Percentiles rank a stretch among this genome's conserved stretches.
Conservation (phyloP, 2,888 invertebrate genomes). For the Drosophila austrosaltans region DNA sequence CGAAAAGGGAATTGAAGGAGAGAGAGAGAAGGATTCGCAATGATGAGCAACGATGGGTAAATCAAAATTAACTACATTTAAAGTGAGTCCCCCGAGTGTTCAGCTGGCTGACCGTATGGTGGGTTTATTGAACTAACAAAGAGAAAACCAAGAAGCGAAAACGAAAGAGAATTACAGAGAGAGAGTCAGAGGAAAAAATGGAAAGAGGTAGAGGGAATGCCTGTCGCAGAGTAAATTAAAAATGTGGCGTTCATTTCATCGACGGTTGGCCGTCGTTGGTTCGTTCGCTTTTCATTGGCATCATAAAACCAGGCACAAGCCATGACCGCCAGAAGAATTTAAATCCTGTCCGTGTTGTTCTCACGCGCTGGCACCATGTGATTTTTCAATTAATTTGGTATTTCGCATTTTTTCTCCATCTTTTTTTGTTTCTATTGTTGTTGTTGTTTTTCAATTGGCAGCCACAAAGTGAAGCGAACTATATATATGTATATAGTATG, state of each 20-base stretch:
- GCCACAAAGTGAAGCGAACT: constrained; percentile 35
- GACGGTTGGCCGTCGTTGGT: constrained; percentile 24
- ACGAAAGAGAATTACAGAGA: neutral
- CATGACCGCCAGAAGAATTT: constrained; percentile 47
- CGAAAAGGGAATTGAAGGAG: constrained; percentile 10
- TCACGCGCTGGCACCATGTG: constrained; percentile 44
- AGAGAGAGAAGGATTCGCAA: constrained; percentile 18
- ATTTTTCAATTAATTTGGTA: constrained; percentile 73
- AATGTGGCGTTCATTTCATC: constrained; percentile 55
- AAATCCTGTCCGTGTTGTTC: constrained; percentile 26
- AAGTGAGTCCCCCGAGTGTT: constrained; percentile 42
- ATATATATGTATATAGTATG: constrained; percentile 9
- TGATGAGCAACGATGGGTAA: constrained; percentile 41
- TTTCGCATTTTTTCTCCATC: constrained; percentile 41
- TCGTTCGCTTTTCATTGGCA: constrained; percentile 44
- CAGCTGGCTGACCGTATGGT: constrained; percentile 49
- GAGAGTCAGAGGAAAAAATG: neutral
- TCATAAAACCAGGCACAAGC: constrained; percentile 55
- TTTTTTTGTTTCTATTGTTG: neutral
- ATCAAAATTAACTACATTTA: constrained; percentile 65
- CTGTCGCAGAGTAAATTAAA: constrained; percentile 64
- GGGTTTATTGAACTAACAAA: constrained; percentile 67
- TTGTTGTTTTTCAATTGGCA: constrained; percentile 18
- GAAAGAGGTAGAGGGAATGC: neutral
- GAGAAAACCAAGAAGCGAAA: constrained; percentile 18